Conservation (phyloP, 1,140 invertebrate species). For the Drosophila mauritiana region DNA sequence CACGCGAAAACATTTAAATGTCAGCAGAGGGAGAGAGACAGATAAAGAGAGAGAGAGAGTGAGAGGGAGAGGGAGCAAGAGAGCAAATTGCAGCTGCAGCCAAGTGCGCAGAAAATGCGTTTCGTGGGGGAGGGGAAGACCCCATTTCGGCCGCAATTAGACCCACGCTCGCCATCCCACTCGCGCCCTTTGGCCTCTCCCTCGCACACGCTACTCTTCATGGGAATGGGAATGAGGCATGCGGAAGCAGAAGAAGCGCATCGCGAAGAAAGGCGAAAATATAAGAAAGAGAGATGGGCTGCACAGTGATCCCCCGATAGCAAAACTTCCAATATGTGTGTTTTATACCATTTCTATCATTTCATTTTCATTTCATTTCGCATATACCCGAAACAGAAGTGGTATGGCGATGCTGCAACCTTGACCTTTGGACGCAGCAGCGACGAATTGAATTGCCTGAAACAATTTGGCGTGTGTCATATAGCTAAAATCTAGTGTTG, state of each 20-base stretch:
- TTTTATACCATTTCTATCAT: no score
- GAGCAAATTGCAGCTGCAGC: constrained; percentile 43
- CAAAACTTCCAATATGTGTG: neutral
- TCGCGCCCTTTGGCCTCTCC: neutral
- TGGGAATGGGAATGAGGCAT: constrained; percentile 11
- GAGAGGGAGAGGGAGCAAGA: constrained; percentile 7
- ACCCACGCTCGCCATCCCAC: constrained; percentile 23
- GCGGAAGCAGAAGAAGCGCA: constrained; percentile 31
- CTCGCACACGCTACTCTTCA: constrained; percentile 10
- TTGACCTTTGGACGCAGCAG: constrained; percentile 44
- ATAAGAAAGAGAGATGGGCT: constrained; percentile 3
- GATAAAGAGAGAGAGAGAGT: constrained; percentile 2
- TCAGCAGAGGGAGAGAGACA: neutral
- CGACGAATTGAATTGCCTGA: constrained; percentile 41
- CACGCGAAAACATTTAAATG: constrained; percentile 37
- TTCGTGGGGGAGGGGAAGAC: constrained; percentile 16
- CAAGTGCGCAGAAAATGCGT: constrained; percentile 78
- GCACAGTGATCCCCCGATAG: neutral
- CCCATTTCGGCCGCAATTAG: constrained; percentile 27
- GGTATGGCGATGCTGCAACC: constrained; percentile 8
- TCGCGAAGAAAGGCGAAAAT: constrained; percentile 1
- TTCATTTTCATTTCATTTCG: neutral
- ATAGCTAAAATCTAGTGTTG: neutral
- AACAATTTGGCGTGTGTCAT: constrained; percentile 41
- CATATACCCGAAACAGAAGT: constrained; percentile 15